Evolutionary conservation across 2,113 vertebrate genomes (phyloP).

Genomic region (Pseudopipra pipra): DNA sequence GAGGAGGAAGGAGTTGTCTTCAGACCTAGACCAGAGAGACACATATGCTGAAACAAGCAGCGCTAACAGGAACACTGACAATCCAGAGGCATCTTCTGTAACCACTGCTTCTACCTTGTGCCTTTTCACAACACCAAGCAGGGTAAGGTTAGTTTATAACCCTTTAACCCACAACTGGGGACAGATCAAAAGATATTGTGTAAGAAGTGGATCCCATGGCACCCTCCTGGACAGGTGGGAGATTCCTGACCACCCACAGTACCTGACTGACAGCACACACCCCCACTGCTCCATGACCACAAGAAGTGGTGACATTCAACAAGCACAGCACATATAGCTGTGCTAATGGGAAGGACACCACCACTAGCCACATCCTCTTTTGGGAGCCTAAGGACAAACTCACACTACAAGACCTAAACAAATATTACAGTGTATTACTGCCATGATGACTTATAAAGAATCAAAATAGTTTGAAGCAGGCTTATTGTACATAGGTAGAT

Average conservation of each 20-base stretch:
- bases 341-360: neutral
- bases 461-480: neutral
- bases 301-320: accelerated
- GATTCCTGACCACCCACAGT: neutral
- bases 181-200: neutral
- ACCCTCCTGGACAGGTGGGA: neutral
- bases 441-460: neutral
- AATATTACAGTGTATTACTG: neutral
- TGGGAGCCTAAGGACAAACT: neutral
- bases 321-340: neutral
- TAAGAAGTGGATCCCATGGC: neutral
- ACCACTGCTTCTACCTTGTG: neutral
- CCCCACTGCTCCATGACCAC: accelerated
- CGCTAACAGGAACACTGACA: neutral
- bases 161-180: neutral
- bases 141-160: neutral
- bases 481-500: neutral
- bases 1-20: conserved; percentile 70
- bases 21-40: conserved; percentile 66
- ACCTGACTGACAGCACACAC: neutral
- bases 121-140: neutral
- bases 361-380: neutral
- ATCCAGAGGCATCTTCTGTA: neutral
- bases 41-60: conserved; percentile 3
- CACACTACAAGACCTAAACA: neutral